These are phyloP conservation scores for Drosophila borealis DNA, from an alignment of 2,888 invertebrate species.

Conservation along the genomic window DNA sequence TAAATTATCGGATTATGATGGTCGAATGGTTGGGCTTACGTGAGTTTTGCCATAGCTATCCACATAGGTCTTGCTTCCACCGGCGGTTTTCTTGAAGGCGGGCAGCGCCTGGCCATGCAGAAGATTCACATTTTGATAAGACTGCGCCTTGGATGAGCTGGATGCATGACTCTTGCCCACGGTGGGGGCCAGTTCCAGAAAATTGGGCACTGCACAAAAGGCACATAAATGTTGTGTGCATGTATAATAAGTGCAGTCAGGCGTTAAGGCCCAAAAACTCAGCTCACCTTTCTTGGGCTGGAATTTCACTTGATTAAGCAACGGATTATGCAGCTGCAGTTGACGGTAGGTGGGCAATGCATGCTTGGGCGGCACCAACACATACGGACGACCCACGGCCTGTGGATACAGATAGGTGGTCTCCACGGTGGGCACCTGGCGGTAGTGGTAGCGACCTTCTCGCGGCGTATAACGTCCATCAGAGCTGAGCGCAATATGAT, in stretches of 20 bases:
- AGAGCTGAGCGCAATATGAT: slow-evolving; percentile 85
- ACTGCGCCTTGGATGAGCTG: slow-evolving; percentile 69
- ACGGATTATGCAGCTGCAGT: slow-evolving; percentile 80
- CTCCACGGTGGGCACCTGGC: slow-evolving; percentile 85
- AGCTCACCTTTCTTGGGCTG: slow-evolving; percentile 82
- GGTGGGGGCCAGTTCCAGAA: slow-evolving; percentile 65
- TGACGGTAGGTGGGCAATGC: slow-evolving; percentile 80
- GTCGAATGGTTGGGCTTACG: slow-evolving; percentile 59
- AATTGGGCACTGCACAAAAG: slow-evolving; percentile 64
- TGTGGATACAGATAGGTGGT: slow-evolving; percentile 87
- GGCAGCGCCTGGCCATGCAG: slow-evolving; percentile 66
- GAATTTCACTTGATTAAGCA: slow-evolving; percentile 81
- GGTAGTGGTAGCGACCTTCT: slow-evolving; percentile 85
- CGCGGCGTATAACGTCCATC: slow-evolving; percentile 86
- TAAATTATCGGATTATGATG: slow-evolving; percentile 14
- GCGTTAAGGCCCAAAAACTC: slow-evolving; percentile 23
- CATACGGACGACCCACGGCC: slow-evolving; percentile 76
- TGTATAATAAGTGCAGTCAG: slow-evolving; percentile 13
- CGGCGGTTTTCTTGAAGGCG: slow-evolving; percentile 59
- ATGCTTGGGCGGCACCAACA: slow-evolving; percentile 66
- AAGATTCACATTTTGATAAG: slow-evolving; percentile 82
- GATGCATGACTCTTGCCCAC: slow-evolving; percentile 64
- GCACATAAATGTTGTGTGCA: slow-evolving; percentile 5
- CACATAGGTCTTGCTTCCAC: slow-evolving; percentile 71
- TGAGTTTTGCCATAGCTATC: slow-evolving; percentile 76